Base-by-base conservation (phyloP, 2,113 vertebrate species). In the Catharus bicknelli region DNA sequence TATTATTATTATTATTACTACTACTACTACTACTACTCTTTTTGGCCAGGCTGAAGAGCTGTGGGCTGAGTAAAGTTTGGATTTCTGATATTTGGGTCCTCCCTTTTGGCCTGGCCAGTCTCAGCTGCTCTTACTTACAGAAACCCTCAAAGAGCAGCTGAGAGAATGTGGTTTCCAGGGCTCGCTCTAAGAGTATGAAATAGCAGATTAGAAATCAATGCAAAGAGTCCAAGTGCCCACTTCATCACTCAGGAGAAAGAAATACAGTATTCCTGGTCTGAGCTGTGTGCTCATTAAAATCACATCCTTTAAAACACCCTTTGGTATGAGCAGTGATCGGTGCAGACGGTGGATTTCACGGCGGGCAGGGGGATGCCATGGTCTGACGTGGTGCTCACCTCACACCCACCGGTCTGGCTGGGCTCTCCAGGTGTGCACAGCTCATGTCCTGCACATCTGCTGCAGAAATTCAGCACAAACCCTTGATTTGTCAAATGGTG, bases 171-270 rank as follows among this genome's bases (percentile, higher is more conserved):
- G 50, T 91, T 95, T 90, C 86, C 90, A 92, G 76, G 92, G 81
- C 93, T 95, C 68, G 21, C 94, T 94, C 68, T 90, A 74, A 86
- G 72, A 47, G 69, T 68, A 81, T 40, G 93, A 90, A 89, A 78
- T 75, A 87, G 72, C 85, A 95, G 78, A 95, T 95, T 91, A 96
- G 94, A 96, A 96, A 93, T 95, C 83, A 92, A 77, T 94, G 92
- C 78, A 62, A 58, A 62, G 92, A 91, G 92, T 93, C 88, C 95
- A 94, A 97, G 83, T 95, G 62, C 83, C 48, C 91, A 88, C 96
- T 88, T 94, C 79, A 95, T 90, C 94, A 95, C 75, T 95, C 50
- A 94, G 68, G 78, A 82, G 69, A 94, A 91, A 95, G 95, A 96
- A 93, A 74, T 74, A 64, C 80, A 90, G 74, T 91, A 54, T 93